phyloP scores from a whole-genome alignment of 1,140 invertebrate species.

The Andrena cerasifolii region DNA sequence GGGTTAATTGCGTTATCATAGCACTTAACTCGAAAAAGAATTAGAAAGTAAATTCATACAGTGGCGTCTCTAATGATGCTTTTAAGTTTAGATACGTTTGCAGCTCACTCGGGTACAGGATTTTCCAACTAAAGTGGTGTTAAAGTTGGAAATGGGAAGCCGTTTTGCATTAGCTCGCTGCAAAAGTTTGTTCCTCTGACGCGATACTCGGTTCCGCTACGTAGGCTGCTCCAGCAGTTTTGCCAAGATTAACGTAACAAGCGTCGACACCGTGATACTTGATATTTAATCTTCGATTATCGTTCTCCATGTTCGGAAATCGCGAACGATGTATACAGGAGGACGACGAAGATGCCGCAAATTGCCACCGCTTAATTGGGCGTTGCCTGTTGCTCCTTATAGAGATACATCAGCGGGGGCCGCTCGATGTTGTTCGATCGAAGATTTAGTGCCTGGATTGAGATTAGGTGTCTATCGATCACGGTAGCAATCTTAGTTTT shows the following conservation, averaged over 20 bases:
- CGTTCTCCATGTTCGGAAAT: slow-evolving; percentile 54
- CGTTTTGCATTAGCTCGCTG: background rate
- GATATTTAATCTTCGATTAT: slow-evolving; percentile 64
- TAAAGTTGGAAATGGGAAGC: too few species aligned
- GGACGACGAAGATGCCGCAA: slow-evolving; percentile 57
- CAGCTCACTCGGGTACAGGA: too few species aligned
- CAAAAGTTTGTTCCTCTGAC: background rate
- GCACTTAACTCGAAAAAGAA: slow-evolving; percentile 16
- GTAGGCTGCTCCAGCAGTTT: background rate
- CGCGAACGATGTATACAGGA: slow-evolving; percentile 39
- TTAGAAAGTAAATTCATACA: background rate
- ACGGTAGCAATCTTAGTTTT: background rate
- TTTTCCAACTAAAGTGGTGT: too few species aligned
- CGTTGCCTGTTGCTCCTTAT: slow-evolving; percentile 64
- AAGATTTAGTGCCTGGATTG: background rate
- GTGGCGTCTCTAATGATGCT: too few species aligned
- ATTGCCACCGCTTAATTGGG: slow-evolving; percentile 63
- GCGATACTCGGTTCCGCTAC: background rate
- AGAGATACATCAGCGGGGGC: slow-evolving; percentile 12
- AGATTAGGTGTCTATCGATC: background rate
- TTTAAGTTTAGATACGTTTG: too few species aligned
- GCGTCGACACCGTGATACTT: slow-evolving; percentile 36
- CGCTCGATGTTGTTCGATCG: slow-evolving; percentile 20
- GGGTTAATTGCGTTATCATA: slow-evolving; percentile 25
- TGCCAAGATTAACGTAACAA: slow-evolving; percentile 11